Evolutionary conservation across 37 sponge, comb jelly and placozoan species (phyloP), one percentile per base, ranked within the genome.

Genomic region (Cliona cf. orientalis): DNA sequence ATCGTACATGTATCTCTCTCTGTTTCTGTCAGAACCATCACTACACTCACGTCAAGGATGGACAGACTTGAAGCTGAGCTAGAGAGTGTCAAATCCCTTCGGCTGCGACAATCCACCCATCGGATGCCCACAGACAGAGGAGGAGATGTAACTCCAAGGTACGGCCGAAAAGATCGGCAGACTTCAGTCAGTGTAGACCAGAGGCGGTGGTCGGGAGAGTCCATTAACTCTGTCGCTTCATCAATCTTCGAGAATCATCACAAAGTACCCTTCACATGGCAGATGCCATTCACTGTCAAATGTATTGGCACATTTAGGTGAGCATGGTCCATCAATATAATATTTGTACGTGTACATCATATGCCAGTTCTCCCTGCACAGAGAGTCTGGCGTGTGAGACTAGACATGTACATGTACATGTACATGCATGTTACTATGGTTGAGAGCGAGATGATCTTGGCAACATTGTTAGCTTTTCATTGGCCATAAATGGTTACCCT

Each of bases 221-320:
- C 90, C 14, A 60, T 62, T 28, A 35, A 46, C 17, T 82, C 83
- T 1, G 2, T 70, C 2, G 28, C 44, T 40, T 79, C 74, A 11
- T 28, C 34, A 22, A 11, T 63, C 0, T 38, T 66, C 26, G 61
- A 53, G 9, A 57, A 59, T 31, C 62, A 23, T 70, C 72, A 71
- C 46, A 34, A 38, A 12, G 69, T 49, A 33, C 58, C 56, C 6
- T 90, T 90, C 33, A 60, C 45, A 2, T 96, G 97, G 97, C 76
- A 75, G 43, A 96, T 96, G 97, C 97, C 97, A 3, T 96, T 96
- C 78, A 96, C 94, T 34, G 73, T 96, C n/a, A 96, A 96, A 63
- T 96, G 97, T 57, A 88, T 96, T 43, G 97, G 97, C 43, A 96
- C 97, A 35, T 92, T 96, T 66, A 93, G 88, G 97, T 88, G 21